Conservation (phyloP, 2,888 invertebrate species). For the Serrognathus titanus region DNA sequence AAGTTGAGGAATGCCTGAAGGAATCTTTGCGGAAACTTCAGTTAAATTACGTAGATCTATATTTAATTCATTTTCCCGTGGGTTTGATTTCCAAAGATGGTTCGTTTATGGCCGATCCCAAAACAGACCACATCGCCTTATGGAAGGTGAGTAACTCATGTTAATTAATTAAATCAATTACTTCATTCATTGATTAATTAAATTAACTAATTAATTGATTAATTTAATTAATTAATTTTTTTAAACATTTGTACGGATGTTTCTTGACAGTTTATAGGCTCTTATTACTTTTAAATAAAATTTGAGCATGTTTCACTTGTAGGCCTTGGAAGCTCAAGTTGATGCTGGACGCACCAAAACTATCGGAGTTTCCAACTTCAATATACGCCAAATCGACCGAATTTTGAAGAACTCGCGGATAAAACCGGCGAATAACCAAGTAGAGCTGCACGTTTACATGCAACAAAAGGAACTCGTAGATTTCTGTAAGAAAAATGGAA, state of each 20-base stretch:
- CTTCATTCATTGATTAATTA: too few relatives aligned
- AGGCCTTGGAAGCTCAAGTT: conserved; percentile 67
- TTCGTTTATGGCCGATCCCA: neutral
- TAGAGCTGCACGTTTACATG: conserved; percentile 76
- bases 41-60: conserved; percentile 77
- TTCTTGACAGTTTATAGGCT: neutral
- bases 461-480: conserved; percentile 66
- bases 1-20: conserved; percentile 63
- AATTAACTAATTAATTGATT: too few relatives aligned
- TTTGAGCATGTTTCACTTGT: too few relatives aligned
- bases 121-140: neutral
- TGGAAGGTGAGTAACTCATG: conserved; percentile 4
- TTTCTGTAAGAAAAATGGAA: conserved; percentile 61
- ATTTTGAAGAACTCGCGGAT: conserved; percentile 59
- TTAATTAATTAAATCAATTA: too few relatives aligned
- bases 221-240: too few relatives aligned
- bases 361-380: conserved; percentile 85
- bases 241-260: too few relatives aligned
- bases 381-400: conserved; percentile 65
- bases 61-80: conserved; percentile 71
- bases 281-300: conserved; percentile 14
- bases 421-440: conserved; percentile 62
- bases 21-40: conserved; percentile 68
- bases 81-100: neutral
- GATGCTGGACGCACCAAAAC: conserved; percentile 66